phyloP scores from a whole-genome alignment of 30 jellyfish, hydroid and myxozoan species.

The Haliclystus octoradiatus region DNA sequence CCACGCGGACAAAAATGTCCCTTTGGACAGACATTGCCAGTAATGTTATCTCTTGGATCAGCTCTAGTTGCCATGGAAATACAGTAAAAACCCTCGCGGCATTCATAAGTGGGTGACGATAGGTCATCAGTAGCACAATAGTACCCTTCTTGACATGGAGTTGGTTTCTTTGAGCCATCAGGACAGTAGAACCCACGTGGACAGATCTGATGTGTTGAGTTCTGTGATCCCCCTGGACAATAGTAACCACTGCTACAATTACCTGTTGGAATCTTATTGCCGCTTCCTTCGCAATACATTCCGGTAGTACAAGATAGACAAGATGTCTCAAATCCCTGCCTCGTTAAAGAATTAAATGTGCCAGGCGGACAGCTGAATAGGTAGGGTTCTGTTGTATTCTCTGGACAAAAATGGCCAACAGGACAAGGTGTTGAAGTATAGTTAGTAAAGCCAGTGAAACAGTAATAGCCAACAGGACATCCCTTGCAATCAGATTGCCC shows the following conservation, averaged over 20 bases:
- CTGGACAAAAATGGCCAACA: constrained; percentile 79
- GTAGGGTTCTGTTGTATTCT: constrained; percentile 79
- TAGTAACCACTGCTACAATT: constrained; percentile 83
- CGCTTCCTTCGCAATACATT: constrained; percentile 77
- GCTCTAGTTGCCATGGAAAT: constrained; percentile 57
- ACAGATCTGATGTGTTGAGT: constrained; percentile 58
- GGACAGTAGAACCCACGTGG: constrained; percentile 89
- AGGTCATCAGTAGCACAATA: constrained; percentile 82
- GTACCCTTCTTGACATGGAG: constrained; percentile 72
- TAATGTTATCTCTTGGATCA: constrained; percentile 66
- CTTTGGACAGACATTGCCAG: constrained; percentile 89
- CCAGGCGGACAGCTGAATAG: constrained; percentile 92
- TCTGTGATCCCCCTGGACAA: constrained; percentile 81
- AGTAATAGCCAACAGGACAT: constrained; percentile 91
- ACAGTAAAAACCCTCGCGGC: constrained; percentile 87
- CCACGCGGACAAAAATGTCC: constrained; percentile 87
- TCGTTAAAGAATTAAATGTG: constrained; percentile 50
- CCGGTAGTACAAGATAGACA: constrained; percentile 84
- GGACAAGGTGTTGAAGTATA: constrained; percentile 62
- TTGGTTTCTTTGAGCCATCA: constrained; percentile 51
- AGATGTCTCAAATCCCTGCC: constrained; percentile 59
- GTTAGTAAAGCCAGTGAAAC: constrained; percentile 54
- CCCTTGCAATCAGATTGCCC: constrained; percentile 78
- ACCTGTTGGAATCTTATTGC: constrained; percentile 41
- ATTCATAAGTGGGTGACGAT: constrained; percentile 61